phyloP scores from a whole-genome alignment of 2,888 invertebrate genomes.

The Tinea semifulvella region DNA sequence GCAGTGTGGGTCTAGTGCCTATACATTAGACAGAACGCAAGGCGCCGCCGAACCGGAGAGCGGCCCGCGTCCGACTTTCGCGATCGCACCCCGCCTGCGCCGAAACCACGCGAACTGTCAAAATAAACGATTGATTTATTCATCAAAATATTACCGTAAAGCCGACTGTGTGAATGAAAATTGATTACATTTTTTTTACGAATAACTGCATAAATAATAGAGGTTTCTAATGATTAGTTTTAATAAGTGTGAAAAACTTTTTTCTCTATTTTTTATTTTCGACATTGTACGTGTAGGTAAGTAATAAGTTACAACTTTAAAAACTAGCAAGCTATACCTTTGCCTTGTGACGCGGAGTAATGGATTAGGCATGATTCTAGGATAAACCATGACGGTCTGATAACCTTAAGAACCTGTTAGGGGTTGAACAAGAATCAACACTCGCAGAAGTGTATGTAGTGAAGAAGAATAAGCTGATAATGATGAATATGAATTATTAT shows the following conservation, averaged over 20 bases:
- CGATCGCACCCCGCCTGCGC: constrained; percentile 2
- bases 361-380: too few species aligned
- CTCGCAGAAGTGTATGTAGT: too few species aligned
- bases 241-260: neutral
- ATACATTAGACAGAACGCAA: neutral
- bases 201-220: constrained; percentile 7
- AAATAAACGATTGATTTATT: constrained; percentile 53
- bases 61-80: neutral
- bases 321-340: too few species aligned
- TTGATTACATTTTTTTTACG: neutral
- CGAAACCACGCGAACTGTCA: constrained; percentile 27
- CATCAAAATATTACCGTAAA: constrained; percentile 28
- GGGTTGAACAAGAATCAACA: too few species aligned
- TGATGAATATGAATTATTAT: too few species aligned
- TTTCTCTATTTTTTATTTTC: neutral
- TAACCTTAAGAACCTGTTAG: too few species aligned
- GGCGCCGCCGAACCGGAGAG: neutral
- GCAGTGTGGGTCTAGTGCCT: neutral
- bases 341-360: too few species aligned
- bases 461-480: too few species aligned
- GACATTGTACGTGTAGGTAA: too few species aligned
- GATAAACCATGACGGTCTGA: too few species aligned
- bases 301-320: too few species aligned
- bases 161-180: constrained; percentile 18
- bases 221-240: neutral